Evolutionary conservation across 1,140 invertebrate species (phyloP).

Genomic region (Drosophila lacteicornis): DNA sequence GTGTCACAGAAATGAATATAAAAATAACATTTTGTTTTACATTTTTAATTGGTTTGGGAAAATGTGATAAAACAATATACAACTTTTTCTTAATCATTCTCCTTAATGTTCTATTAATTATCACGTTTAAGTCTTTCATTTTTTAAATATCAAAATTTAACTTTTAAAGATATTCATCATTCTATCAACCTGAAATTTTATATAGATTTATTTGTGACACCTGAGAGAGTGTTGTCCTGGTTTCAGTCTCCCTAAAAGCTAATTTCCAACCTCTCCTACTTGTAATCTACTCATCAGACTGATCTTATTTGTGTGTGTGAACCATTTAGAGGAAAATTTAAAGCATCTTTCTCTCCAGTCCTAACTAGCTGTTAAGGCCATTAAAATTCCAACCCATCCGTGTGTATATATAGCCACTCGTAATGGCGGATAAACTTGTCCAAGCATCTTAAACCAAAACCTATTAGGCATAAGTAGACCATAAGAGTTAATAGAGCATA

Average conservation of each 20-base stretch:
- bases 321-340: conserved; percentile 49
- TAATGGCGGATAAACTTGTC: conserved; percentile 50
- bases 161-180: no score
- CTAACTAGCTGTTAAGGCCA: conserved; percentile 49
- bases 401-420: conserved; percentile 35
- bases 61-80: not conserved
- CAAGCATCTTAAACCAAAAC: conserved; percentile 64
- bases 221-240: conserved; percentile 4
- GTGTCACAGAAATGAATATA: not conserved
- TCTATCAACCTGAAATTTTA: no score
- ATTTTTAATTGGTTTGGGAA: not conserved
- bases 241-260: conserved; percentile 20
- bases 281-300: conserved; percentile 65
- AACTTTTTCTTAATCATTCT: no score
- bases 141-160: no score
- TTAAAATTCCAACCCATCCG: conserved; percentile 45
- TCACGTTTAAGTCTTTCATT: no score
- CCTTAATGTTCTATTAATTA: no score
- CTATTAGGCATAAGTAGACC: conserved; percentile 49
- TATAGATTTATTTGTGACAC: not conserved
- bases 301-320: conserved; percentile 50
- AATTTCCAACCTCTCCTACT: conserved; percentile 20
- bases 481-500: conserved; percentile 76
- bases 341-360: conserved; percentile 38
- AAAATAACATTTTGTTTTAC: not conserved